Evolutionary conservation across 2,888 invertebrate genomes (phyloP).

Genomic region (Pyralis farinalis): DNA sequence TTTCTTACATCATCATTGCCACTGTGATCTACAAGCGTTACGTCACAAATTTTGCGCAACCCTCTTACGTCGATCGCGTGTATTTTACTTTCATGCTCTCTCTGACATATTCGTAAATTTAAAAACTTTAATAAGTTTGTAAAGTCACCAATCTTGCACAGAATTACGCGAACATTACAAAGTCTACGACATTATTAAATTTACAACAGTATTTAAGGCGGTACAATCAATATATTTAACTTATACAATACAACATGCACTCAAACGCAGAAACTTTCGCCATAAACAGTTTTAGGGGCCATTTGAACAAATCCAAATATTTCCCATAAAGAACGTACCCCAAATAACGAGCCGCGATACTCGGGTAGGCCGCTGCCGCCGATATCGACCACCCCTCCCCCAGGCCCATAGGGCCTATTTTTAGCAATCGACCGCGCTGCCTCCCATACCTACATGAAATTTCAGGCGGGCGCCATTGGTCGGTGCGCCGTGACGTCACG

Average conservation of each 20-base stretch:
- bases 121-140: too few relatives aligned
- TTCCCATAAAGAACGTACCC: slow-evolving; percentile 18
- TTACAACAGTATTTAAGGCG: too few relatives aligned
- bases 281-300: slow-evolving; percentile 2
- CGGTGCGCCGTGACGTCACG: slow-evolving; percentile 61
- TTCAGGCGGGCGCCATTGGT: slow-evolving; percentile 63
- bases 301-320: slow-evolving; percentile 24
- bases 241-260: background rate
- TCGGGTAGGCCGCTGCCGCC: slow-evolving; percentile 12
- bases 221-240: background rate
- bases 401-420: slow-evolving; percentile 56
- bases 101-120: too few relatives aligned
- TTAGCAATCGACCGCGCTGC: slow-evolving; percentile 64
- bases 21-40: too few relatives aligned
- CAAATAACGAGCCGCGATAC: slow-evolving; percentile 25
- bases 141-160: too few relatives aligned
- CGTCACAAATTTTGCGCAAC: too few relatives aligned
- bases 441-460: slow-evolving; percentile 70
- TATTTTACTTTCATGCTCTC: too few relatives aligned
- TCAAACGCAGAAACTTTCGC: background rate
- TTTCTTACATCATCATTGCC: too few relatives aligned
- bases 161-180: too few relatives aligned
- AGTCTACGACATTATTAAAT: too few relatives aligned
- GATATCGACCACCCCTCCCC: slow-evolving; percentile 19
- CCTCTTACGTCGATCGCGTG: too few relatives aligned